Evolutionary conservation across 1,140 invertebrate species (phyloP), one percentile per base, ranked within the genome.

Genomic region (Drosophila quadrilineata): DNA sequence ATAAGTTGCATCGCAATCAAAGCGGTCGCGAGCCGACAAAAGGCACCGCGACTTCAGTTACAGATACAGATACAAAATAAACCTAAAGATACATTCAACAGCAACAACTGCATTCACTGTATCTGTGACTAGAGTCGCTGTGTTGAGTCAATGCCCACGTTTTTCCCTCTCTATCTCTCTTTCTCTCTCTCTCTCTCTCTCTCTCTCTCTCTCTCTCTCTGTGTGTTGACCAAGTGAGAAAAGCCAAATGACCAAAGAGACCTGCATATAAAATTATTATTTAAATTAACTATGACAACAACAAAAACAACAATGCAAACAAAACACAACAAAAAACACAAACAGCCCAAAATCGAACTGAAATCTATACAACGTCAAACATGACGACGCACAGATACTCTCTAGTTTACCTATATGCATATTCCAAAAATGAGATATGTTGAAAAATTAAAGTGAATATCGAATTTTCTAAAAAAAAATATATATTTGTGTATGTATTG

Each of bases 1-100:
- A 84, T 84, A 84, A 84, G 79, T 84, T 86, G 74, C 69, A 77
- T 60, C 58, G 74, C 79, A 85, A 84, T 84, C 77, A 84, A 84
- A 85, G 77, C 79, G 68, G 53, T 49, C 40, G 56, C 73, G 53
- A 36, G 65, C 77, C 77, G 77, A 79, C 71, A 75, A 82, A 75
- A 74, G 69, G 31, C 54, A 59, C 60, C 68, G 54, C 62, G 38
- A 21, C n/a, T n/a, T n/a, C 35, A 54, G 26, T 29, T 36, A 22
- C 10, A 35, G 26, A 33, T 57, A 29, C 40, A 48, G 54, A 46
- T 57, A 40, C 6, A 41, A 24, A 33, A 33, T n/a, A 52, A 41
- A 40, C 10, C 12, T 12, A 16, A 48, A 38, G 40, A 41, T 29
- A 41, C 45, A 45, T 49, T 33, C 24, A 31, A 16, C 28, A 10